Evolutionary conservation across 2,797 vertebrate genomes (phyloP).

Genomic region (Knipowitschia caucasica): DNA sequence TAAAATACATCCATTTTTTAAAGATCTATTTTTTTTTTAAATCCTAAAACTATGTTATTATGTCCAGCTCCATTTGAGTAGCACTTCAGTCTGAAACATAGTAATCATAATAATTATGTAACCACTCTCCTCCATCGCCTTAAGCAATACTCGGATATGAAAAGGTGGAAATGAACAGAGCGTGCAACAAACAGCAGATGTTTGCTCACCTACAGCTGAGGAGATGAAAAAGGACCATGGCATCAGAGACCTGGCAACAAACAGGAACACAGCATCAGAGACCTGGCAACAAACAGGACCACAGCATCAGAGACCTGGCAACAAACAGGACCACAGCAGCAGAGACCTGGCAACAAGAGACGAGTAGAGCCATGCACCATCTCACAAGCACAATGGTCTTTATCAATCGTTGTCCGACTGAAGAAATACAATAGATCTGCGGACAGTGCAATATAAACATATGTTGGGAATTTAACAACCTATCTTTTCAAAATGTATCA

Average conservation of each 20-base stretch:
- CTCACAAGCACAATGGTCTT: conserved; percentile 46
- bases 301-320: conserved; percentile 33
- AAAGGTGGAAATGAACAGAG: conserved; percentile 29
- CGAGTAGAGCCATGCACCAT: conserved; percentile 29
- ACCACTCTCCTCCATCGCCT: conserved; percentile 6
- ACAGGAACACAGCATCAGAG: no score
- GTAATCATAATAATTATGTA: conserved; percentile 18
- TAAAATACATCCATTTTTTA: no score
- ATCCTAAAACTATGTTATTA: background rate
- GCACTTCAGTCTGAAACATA: conserved; percentile 19
- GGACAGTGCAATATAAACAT: conserved; percentile 16
- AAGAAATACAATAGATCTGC: conserved; percentile 15
- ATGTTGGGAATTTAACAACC: background rate
- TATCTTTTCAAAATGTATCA: background rate
- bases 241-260: no score
- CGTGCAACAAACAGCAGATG: conserved; percentile 32
- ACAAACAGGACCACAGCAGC: conserved; percentile 27
- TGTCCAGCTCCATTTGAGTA: conserved; percentile 17
- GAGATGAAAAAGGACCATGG: no score
- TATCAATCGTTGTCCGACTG: conserved; percentile 29
- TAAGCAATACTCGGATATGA: conserved; percentile 36
- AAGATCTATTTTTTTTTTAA: no score
- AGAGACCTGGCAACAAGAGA: conserved; percentile 40
- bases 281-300: no score
- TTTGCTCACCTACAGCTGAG: conserved; percentile 17